Base-by-base conservation (phyloP, 2,888 invertebrate genomes). In the Macrosoma leucophasiata region DNA sequence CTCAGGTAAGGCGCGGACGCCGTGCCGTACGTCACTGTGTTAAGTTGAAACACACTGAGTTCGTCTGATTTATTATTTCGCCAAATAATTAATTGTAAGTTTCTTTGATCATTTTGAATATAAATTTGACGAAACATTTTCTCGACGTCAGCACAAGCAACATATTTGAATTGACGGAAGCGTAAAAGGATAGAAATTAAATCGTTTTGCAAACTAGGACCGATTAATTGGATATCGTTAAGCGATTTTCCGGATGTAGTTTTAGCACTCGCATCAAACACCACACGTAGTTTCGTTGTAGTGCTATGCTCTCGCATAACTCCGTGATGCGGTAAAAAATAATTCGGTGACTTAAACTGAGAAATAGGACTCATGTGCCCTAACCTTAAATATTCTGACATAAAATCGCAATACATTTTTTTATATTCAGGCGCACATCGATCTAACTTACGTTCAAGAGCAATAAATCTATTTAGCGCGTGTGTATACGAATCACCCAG, bases 31-130 rank as follows among this genome's bases (percentile, higher is more conserved):
- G 54, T 52, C 0, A 59, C 52, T 1, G 51, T 57, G 11, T 52
- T 53, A 8, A 58, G 33, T 5, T 39, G 41, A 24, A 36, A 50
- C 5, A 39, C 29, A 12, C 22, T 13, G 22, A 22, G 22, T 4
- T 22, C 22, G 22, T 22, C 14, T 2, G 3, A 14, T 25, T 25
- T 14, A 13, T 14, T 25, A 13, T 53, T 44, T 1, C 58, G 34
- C 59, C 61, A 68, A 2, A 63, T 24, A 7, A 63, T 60, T 19
- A 52, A 26, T 35, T 65, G 63, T 7, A 57, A 38, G 13, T 48
- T 28, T 3, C 56, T 29, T 35, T 62, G 52, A 12, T 50, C 41
- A 1, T 33, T 14, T 5, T 50, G 27, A 9, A 62, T 36, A 12
- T 39, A 13, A 12, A 54, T 43, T 34, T 59, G 55, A 0, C 62